Evolutionary conservation across 1,140 invertebrate genomes (phyloP).

Genomic region (Drosophila quadrilineata): DNA sequence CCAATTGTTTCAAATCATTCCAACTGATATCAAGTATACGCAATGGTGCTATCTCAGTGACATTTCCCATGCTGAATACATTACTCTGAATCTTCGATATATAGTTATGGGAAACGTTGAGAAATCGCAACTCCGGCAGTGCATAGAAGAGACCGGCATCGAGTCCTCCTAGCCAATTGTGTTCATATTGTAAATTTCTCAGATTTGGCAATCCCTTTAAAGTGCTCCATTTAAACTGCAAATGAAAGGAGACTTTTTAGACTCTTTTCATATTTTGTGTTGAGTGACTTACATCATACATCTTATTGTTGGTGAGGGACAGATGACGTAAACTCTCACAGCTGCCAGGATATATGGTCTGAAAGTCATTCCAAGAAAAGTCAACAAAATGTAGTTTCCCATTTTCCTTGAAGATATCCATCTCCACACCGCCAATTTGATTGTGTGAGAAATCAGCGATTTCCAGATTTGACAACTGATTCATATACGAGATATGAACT

Average conservation of each 20-base stretch:
- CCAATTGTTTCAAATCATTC: slow-evolving; percentile 51
- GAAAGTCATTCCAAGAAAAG: slow-evolving; percentile 57
- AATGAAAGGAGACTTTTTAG: background rate
- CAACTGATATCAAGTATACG: slow-evolving; percentile 61
- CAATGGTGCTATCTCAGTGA: slow-evolving; percentile 13
- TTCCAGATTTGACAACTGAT: slow-evolving; percentile 36
- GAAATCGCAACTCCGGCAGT: slow-evolving; percentile 31
- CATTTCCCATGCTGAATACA: slow-evolving; percentile 36
- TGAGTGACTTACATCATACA: slow-evolving; percentile 49
- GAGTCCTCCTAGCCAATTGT: slow-evolving; percentile 54
- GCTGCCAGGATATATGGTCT: slow-evolving; percentile 44
- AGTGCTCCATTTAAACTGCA: slow-evolving; percentile 47
- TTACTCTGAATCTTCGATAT: slow-evolving; percentile 36
- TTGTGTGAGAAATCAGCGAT: slow-evolving; percentile 71
- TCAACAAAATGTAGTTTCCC: slow-evolving; percentile 42
- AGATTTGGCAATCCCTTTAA: slow-evolving; percentile 45
- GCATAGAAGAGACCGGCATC: slow-evolving; percentile 49
- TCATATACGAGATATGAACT: slow-evolving; percentile 22
- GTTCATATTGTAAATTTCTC: slow-evolving; percentile 47
- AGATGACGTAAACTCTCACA: slow-evolving; percentile 44
- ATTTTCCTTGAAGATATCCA: slow-evolving; percentile 34
- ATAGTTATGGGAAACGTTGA: slow-evolving; percentile 70
- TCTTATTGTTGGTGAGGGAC: slow-evolving; percentile 60
- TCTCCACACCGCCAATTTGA: slow-evolving; percentile 43
- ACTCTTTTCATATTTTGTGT: background rate